Conservation (phyloP, 2,797 vertebrate species). For the Anas capensis region DNA sequence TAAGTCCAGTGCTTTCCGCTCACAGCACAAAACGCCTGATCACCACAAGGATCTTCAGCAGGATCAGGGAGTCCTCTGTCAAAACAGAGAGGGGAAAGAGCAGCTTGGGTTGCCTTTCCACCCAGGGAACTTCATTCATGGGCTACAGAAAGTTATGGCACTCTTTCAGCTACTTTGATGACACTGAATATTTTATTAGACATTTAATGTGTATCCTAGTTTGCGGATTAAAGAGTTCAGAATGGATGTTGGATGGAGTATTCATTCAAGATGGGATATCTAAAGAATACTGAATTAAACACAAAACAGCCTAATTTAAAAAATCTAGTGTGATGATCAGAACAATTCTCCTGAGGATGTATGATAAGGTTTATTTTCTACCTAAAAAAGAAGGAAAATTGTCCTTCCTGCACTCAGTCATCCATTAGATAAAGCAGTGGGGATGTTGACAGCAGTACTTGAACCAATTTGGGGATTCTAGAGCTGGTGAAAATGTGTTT, state of each 20-base stretch:
- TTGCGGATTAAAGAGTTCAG: background rate
- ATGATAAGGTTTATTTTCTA: background rate
- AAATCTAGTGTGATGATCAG: background rate
- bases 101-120: background rate
- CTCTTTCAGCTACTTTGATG: background rate
- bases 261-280: background rate
- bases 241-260: background rate
- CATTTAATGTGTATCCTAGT: background rate
- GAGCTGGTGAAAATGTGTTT: background rate
- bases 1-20: background rate
- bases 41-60: background rate
- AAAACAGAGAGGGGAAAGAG: background rate
- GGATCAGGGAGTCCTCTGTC: background rate
- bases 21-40: background rate
- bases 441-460: background rate
- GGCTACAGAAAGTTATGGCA: background rate
- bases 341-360: background rate
- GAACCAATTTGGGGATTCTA: fast-evolving
- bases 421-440: background rate
- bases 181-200: background rate
- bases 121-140: background rate
- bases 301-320: background rate
- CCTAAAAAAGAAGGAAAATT: background rate
- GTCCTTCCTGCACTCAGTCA: background rate
- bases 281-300: background rate